A percentile compares a stretch with the other conserved stretches of the same genome.
Conservation (phyloP, 2,113 vertebrate species). For the Heterotis niloticus region DNA sequence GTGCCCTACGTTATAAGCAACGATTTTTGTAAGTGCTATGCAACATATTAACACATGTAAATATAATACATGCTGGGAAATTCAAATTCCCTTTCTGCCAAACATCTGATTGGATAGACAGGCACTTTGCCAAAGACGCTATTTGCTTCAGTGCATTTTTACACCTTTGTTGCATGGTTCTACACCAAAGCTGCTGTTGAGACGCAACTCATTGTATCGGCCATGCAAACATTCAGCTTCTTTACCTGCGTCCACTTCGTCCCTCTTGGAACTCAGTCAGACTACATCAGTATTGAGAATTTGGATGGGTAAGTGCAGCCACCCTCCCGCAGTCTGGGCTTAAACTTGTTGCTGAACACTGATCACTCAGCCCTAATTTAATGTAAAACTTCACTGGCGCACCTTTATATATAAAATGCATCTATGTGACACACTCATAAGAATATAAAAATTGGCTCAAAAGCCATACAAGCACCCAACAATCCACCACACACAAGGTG, state of each 20-base stretch:
- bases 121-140: neutral
- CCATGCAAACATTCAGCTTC: conserved; percentile 32
- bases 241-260: conserved; percentile 44
- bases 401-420: neutral
- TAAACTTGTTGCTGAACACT: too few relatives aligned
- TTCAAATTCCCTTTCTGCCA: too few relatives aligned
- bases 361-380: too few relatives aligned
- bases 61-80: neutral
- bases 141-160: neutral
- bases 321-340: neutral
- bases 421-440: too few relatives aligned
- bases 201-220: conserved; percentile 24
- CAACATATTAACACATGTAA: too few relatives aligned
- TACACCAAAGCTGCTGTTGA: conserved; percentile 30
- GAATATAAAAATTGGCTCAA: too few relatives aligned
- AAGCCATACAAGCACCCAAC: too few relatives aligned
- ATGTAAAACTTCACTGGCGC: too few relatives aligned
- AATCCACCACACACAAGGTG: too few relatives aligned
- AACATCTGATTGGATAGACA: too few relatives aligned
- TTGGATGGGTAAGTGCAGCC: conserved; percentile 29
- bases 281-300: conserved; percentile 43
- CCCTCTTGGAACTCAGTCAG: conserved; percentile 24
- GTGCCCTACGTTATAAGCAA: conserved; percentile 33
- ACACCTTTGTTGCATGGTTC: neutral
- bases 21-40: conserved; percentile 38